Base-by-base conservation (phyloP, 2,797 vertebrate species). In the Babyrousa celebensis region DNA sequence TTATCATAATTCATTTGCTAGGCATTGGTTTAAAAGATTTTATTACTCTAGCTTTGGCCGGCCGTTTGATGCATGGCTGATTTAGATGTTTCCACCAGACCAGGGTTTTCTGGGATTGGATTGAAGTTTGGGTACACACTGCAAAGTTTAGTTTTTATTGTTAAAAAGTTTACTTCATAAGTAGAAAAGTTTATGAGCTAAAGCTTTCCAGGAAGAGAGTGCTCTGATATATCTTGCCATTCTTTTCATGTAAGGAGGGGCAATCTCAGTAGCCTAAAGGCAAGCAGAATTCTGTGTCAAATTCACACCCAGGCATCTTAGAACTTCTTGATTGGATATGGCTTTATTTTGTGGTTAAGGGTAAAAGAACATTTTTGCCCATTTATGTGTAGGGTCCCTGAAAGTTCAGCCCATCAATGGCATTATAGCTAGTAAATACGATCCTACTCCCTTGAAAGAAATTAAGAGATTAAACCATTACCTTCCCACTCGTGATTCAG, bases 391-490 rank as follows among this genome's bases (percentile, higher is more conserved):
- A 8, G 27, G 48, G 16, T 12, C 43, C 29, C 70, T 48, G 78
- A 85, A 92, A 78, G 40, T 84, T 86, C 95, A 95, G 48, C 56
- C 68, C 29, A 6, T 48, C 54, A 36, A 0, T 74, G 36, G 4
- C 29, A 3, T 74, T 88, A 56, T 4, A 43, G 27, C 16, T 48
- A 67, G 40, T 75, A 85, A 83, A 54, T 72, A 23, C 74, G 48
- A 89, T 95, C 70, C 29, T 92, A 4, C 3, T 88, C 8, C 29
- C 70, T 79, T 90, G 40, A 74, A 93, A 68, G 80, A 95, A 84
- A 84, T 91, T 65, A 82, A 94, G 21, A 95, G 87, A 65, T 75
- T 58, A 87, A 60, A 62, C 17, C 17, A 54, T 95, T 84, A 48
- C 79, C 16, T 85, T 96, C 11, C 83, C 94, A 21, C 29, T 83